Evolutionary conservation across 2,888 invertebrate species (phyloP), one percentile per base, ranked within the genome.

Genomic region (Hermaeophaga mercurialis): DNA sequence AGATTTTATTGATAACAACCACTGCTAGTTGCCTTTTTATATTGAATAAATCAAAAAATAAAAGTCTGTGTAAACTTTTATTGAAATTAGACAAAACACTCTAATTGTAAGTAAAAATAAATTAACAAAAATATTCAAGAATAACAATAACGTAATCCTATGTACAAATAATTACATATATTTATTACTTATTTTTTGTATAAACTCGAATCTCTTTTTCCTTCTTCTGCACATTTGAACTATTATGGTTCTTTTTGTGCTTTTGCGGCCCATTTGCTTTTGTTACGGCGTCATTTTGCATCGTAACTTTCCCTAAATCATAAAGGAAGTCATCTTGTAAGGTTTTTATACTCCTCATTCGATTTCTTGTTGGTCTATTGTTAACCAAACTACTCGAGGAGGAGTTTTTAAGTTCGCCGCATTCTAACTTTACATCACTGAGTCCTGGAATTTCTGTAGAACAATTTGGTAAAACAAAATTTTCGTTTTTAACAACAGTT

Each of bases 321-420:
- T 88, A 89, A 64, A 88, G 84, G 72, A 88, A 89, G 76, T 89
- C 88, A 69, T 85, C 85, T 70, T 71, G 69, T 3, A 69, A 57
- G 1, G 67, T 67, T 43, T 65, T 66, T 7, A 68, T 62, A 56
- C 68, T 68, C 50, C 85, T 87, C 1, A 84, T 80, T 61, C 85
- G 84, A 73, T 86, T 86, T 31, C 88, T 80, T 9, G 85, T 82
- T 1, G 88, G 87, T 61, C 82, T 69, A 33, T 34, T 49, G 34
- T 55, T 52, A 22, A 31, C 17, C 2, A 12, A 14, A 22, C 18
- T 26, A 34, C 9, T 49, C 11, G 34, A 11, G 14, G 9, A n/a
- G 9, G 14, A 24, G 11, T 47, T 33, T 7, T 47, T 41, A 14
- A 24, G 31, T 8, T 45, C 39, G 4, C 45, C 47, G 24, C 38